phyloP scores from a whole-genome alignment of 2,113 vertebrate species.

The Pelecanoides urinatrix region DNA sequence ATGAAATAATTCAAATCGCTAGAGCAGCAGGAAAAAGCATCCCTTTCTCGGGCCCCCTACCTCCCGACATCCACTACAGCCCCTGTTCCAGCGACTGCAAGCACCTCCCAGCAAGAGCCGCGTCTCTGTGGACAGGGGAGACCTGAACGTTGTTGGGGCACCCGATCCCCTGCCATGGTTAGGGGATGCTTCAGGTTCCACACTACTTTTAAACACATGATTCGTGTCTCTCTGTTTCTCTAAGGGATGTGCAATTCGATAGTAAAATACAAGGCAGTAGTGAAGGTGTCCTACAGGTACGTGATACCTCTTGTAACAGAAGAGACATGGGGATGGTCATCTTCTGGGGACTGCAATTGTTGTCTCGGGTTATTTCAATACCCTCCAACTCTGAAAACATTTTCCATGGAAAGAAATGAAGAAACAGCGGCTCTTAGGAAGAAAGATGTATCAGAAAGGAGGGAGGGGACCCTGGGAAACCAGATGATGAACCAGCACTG shows the following conservation, averaged over 20 bases:
- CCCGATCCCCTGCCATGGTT: neutral
- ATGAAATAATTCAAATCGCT: slow-evolving; percentile 38
- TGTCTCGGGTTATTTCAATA: neutral
- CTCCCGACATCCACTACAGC: neutral
- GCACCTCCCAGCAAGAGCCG: neutral
- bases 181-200: neutral
- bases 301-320: neutral
- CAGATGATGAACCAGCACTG: neutral
- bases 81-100: neutral
- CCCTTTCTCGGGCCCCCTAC: neutral
- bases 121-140: neutral
- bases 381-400: neutral
- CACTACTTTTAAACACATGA: neutral
- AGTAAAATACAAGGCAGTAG: neutral
- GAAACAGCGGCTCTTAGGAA: neutral
- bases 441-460: neutral
- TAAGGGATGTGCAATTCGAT: neutral
- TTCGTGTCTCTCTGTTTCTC: neutral
- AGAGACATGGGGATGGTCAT: neutral
- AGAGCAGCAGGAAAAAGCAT: neutral
- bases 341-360: neutral
- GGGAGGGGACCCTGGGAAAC: neutral
- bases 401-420: neutral
- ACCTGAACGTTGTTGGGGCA: neutral
- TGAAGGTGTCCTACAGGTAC: neutral